phyloP scores from a whole-genome alignment of 2,113 vertebrate genomes.

The Struthidea cinerea region DNA sequence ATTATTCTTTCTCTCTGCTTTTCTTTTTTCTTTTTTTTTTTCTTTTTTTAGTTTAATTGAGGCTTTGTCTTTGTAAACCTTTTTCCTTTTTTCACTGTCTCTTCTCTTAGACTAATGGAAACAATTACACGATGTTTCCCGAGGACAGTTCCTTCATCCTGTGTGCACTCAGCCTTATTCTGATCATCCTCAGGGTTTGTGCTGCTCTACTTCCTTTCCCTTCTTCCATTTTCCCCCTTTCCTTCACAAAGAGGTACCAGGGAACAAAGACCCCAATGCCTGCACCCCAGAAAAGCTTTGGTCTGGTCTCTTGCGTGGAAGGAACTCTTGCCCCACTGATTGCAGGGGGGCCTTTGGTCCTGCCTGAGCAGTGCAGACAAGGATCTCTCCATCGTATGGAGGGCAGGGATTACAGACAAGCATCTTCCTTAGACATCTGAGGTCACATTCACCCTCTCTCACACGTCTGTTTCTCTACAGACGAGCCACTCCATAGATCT shows the following conservation, averaged over 20 bases:
- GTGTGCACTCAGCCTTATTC: neutral
- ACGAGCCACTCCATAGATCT: neutral
- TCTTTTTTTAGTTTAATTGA: neutral
- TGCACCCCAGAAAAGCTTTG: neutral
- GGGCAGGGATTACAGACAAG: neutral
- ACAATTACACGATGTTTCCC: neutral
- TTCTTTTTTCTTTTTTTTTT: neutral
- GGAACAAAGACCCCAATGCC: neutral
- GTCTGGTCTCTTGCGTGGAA: neutral
- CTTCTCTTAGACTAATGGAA: neutral
- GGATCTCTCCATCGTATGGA: neutral
- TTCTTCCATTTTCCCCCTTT: neutral
- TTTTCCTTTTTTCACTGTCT: neutral
- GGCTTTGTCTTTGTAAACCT: neutral
- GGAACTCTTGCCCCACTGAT: neutral
- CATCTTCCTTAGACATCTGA: neutral
- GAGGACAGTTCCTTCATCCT: neutral
- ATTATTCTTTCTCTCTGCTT: neutral
- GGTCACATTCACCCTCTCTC: neutral
- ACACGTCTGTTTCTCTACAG: fast-evolving
- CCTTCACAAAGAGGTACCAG: neutral
- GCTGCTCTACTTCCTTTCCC: neutral
- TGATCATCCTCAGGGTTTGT: neutral
- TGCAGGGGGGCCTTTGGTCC: neutral
- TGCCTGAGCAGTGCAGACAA: neutral